Evolutionary conservation across 2,888 invertebrate genomes (phyloP).

Genomic region (Himalopsyche japonica): DNA sequence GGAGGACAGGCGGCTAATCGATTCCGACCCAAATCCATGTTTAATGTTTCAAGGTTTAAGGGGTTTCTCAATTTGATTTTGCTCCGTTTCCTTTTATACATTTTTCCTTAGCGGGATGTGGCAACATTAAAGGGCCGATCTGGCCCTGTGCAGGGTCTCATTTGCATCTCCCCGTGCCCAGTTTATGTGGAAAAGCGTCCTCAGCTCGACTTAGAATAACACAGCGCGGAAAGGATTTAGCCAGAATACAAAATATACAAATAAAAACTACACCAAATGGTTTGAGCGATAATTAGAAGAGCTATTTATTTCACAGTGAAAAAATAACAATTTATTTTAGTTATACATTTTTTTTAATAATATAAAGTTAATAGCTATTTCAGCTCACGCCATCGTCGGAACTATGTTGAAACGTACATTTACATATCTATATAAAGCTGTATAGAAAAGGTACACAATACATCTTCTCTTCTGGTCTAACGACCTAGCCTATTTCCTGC

Average conservation of each 20-base stretch:
- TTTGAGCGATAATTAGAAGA: background rate
- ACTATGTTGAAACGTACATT: too few species aligned
- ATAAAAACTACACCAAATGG: background rate
- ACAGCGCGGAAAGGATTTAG: background rate
- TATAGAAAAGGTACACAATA: too few species aligned
- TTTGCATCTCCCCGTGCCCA: conserved; percentile 30
- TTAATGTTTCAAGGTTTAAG: conserved; percentile 36
- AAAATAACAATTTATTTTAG: too few species aligned
- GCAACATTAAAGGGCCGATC: conserved; percentile 10
- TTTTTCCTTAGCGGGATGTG: conserved; percentile 10
- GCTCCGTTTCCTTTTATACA: conserved; percentile 24
- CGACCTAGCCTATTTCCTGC: too few species aligned
- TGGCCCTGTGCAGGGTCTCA: conserved; percentile 17
- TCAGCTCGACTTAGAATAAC: background rate
- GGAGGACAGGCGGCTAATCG: conserved; percentile 34
- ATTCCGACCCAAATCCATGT: conserved; percentile 40
- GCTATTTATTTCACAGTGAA: too few species aligned
- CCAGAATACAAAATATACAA: background rate
- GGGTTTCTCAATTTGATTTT: conserved; percentile 34
- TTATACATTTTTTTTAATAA: too few species aligned
- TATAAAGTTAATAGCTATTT: too few species aligned
- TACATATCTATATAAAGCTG: too few species aligned
- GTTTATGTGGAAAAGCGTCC: background rate
- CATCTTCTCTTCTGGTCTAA: too few species aligned
- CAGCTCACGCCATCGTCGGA: too few species aligned